Conservation (phyloP, 2,797 vertebrate species). For the Lates japonicus region DNA sequence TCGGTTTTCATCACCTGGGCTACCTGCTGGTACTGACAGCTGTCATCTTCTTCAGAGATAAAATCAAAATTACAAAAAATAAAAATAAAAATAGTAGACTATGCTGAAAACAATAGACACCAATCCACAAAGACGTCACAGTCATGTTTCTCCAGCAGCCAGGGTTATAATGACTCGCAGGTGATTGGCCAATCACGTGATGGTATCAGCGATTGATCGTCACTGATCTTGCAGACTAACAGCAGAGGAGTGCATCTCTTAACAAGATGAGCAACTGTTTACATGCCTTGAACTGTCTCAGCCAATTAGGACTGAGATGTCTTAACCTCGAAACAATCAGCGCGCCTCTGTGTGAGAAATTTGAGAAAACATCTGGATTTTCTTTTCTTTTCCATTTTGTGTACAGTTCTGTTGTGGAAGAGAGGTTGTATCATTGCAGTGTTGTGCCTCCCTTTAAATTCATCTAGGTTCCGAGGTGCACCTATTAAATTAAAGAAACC, state of each 20-base stretch:
- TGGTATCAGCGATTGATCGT: constrained; percentile 60
- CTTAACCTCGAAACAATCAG: constrained; percentile 35
- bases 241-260: constrained; percentile 34
- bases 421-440: constrained; percentile 19
- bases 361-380: constrained; percentile 8
- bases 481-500: constrained; percentile 55
- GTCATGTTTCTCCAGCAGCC: constrained; percentile 29
- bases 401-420: background rate
- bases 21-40: constrained; percentile 61
- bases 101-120: constrained; percentile 2
- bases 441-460: constrained; percentile 34
- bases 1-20: constrained; percentile 56
- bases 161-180: constrained; percentile 34
- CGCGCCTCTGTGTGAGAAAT: constrained; percentile 9
- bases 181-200: constrained; percentile 37
- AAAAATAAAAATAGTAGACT: constrained; percentile 19
- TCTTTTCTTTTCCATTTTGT: background rate
- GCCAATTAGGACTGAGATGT: constrained; percentile 41
- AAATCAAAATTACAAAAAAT: constrained; percentile 33
- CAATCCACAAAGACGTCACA: constrained; percentile 12
- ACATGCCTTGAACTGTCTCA: constrained; percentile 30
- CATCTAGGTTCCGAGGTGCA: constrained; percentile 53
- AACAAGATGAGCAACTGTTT: constrained; percentile 61
- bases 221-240: constrained; percentile 35
- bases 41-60: constrained; percentile 45